Conservation (phyloP, 2,797 vertebrate genomes). For the Psittacula echo region DNA sequence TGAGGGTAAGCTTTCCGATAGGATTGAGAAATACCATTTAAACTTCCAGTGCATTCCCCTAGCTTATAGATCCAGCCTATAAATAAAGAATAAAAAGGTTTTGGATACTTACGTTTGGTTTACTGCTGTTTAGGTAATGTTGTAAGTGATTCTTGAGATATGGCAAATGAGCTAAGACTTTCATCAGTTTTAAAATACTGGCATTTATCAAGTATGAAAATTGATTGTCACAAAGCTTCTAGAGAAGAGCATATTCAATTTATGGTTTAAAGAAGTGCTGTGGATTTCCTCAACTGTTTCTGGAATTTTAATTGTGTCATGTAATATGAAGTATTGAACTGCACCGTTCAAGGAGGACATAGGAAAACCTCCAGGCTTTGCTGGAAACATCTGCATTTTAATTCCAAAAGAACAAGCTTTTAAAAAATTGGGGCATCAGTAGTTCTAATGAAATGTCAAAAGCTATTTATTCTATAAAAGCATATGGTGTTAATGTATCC, state of each 20-base stretch:
- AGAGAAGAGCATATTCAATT: not conserved
- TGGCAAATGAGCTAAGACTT: constrained; percentile 1
- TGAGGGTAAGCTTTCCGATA: not conserved
- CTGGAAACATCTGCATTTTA: not conserved
- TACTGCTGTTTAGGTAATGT: not conserved
- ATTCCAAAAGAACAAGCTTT: not conserved
- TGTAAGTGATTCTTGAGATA: not conserved
- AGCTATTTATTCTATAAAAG: constrained; percentile 63
- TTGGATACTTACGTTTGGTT: not conserved
- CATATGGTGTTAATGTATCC: constrained; percentile 62
- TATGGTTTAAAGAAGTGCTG: not conserved
- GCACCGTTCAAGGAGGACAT: not conserved
- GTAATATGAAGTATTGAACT: not conserved
- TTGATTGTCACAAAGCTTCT: not conserved
- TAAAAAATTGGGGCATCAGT: constrained; percentile 16
- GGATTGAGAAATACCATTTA: not conserved
- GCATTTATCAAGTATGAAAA: not conserved
- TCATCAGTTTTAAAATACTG: not conserved
- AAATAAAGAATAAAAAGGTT: not conserved
- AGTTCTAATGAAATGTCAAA: constrained; percentile 56
- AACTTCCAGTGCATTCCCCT: not conserved
- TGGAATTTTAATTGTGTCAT: not conserved
- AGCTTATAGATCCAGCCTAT: not conserved
- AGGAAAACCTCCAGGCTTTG: not conserved
- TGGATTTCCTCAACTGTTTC: not conserved